Evolutionary conservation across 1,140 invertebrate genomes (phyloP).

Genomic region (Papilio polytes): DNA sequence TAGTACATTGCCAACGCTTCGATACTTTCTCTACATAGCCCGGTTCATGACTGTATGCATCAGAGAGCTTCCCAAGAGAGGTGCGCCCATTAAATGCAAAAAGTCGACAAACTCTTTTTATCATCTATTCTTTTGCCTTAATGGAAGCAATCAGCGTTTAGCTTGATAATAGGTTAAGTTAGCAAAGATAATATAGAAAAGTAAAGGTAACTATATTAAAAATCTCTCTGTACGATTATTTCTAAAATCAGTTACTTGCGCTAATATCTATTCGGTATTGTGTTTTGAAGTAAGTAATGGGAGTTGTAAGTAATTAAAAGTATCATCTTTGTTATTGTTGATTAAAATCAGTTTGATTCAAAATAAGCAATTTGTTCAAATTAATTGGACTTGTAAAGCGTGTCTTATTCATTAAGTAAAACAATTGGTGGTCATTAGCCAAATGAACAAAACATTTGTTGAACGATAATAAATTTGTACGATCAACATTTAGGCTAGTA

Average conservation of each 20-base stretch:
- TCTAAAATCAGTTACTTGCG: neutral
- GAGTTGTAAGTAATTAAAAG: neutral
- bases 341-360: neutral
- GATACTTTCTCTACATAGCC: neutral
- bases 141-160: constrained; percentile 2
- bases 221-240: neutral
- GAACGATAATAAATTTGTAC: neutral
- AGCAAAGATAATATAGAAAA: neutral
- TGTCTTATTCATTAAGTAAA: neutral
- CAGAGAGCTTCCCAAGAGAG: neutral
- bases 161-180: constrained; percentile 3
- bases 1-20: neutral
- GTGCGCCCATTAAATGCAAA: constrained; percentile 13
- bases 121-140: neutral
- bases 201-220: neutral
- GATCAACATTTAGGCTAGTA: too few species aligned
- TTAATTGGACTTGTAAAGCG: constrained; percentile 8
- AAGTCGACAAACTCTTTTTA: constrained; percentile 5
- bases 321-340: neutral
- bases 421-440: neutral
- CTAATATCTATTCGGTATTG: neutral
- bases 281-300: neutral
- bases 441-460: constrained; percentile 5
- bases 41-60: neutral
- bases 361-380: neutral